A percentile compares a stretch with the other conserved stretches of the same genome.
Evolutionary conservation across 2,797 vertebrate species (phyloP).

Genomic region (Phoebastria nigripes): DNA sequence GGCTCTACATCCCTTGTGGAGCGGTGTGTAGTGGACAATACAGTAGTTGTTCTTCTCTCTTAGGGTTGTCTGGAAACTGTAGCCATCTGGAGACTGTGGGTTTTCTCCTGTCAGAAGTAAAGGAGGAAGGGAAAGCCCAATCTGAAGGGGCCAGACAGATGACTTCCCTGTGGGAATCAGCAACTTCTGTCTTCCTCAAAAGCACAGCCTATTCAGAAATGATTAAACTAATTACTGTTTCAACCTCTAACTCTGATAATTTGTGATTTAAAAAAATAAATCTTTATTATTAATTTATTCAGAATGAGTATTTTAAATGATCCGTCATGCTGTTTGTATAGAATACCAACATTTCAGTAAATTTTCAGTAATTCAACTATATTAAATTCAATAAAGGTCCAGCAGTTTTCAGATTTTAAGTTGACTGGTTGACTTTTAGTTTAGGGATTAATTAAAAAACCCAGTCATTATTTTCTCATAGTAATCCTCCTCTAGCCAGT

Average conservation of each 20-base stretch:
- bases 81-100: neutral
- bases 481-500: neutral
- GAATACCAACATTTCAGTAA: neutral
- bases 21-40: rapidly evolving
- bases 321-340: neutral
- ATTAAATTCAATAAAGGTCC: neutral
- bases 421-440: neutral
- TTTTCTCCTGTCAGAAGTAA: neutral
- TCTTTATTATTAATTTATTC: neutral
- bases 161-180: neutral
- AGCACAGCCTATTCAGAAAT: neutral
- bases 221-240: neutral
- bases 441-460: neutral
- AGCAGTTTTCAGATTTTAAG: neutral
- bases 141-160: neutral
- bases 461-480: neutral
- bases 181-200: neutral
- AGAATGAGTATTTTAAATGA: neutral
- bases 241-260: neutral
- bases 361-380: neutral
- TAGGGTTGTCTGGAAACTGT: neutral
- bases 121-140: neutral
- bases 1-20: rapidly evolving
- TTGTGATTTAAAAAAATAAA: neutral
- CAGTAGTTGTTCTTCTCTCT: neutral